Evolutionary conservation across 2,888 invertebrate species (phyloP).

Genomic region (Smittia aterrima): DNA sequence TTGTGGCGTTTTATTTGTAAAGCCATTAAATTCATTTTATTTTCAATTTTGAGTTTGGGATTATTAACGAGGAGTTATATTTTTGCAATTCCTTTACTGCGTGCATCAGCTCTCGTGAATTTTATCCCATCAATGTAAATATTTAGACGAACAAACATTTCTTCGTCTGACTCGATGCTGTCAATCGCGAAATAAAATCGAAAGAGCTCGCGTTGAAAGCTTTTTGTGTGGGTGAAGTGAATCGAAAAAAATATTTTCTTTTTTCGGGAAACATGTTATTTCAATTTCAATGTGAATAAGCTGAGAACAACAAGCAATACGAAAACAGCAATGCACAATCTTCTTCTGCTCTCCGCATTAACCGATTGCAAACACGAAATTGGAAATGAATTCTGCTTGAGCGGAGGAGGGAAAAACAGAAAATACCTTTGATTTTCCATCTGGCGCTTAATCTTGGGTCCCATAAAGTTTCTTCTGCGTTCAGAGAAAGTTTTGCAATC

Average conservation of each 20-base stretch:
- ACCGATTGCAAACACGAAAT: neutral
- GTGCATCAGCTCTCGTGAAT: neutral
- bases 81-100: neutral
- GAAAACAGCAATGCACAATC: neutral
- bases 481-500: too few relatives aligned
- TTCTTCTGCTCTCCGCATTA: neutral
- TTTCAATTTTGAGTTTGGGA: slow-evolving; percentile 4
- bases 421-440: slow-evolving; percentile 32
- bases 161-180: neutral
- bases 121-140: neutral
- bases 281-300: neutral
- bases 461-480: neutral
- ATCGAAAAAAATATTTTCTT: slow-evolving; percentile 11
- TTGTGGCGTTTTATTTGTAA: slow-evolving; percentile 28
- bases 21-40: slow-evolving; percentile 34
- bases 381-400: neutral
- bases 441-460: neutral
- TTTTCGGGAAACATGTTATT: slow-evolving; percentile 28
- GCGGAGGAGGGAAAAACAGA: neutral
- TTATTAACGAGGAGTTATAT: slow-evolving; percentile 17
- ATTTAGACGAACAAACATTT: neutral
- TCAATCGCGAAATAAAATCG: neutral
- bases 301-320: slow-evolving; percentile 21
- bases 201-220: neutral
- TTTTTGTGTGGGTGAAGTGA: neutral